These are phyloP conservation scores for Gobio gobio DNA, from an alignment of 2,113 vertebrate genomes.

Conservation along the genomic window DNA sequence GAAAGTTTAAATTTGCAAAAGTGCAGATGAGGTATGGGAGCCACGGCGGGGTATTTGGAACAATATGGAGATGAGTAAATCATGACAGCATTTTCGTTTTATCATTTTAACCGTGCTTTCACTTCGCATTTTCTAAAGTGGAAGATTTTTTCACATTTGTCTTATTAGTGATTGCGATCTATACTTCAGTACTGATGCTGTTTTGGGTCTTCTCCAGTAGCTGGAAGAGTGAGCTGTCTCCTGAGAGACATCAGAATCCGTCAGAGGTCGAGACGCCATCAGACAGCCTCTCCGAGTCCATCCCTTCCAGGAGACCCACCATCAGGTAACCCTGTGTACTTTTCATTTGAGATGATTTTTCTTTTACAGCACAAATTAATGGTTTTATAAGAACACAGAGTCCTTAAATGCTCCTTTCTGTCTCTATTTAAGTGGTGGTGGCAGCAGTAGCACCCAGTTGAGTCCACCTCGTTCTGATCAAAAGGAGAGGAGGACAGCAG, in stretches of 20 bases:
- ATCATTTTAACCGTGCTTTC: background rate
- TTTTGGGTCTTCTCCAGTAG: constrained; percentile 55
- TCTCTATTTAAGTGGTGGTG: constrained; percentile 61
- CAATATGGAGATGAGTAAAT: background rate
- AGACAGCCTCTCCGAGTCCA: constrained; percentile 81
- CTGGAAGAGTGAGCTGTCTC: constrained; percentile 76
- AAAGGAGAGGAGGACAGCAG: constrained; percentile 67
- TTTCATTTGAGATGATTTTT: background rate
- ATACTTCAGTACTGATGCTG: background rate
- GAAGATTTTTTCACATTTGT: background rate
- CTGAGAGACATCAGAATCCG: constrained; percentile 59
- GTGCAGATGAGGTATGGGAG: background rate
- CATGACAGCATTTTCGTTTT: background rate
- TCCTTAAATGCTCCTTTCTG: background rate
- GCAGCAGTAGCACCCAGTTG: constrained; percentile 76
- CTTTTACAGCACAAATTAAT: background rate
- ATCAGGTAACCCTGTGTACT: constrained; percentile 74
- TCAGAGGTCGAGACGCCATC: constrained; percentile 73
- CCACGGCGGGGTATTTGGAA: background rate
- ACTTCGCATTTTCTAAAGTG: background rate
- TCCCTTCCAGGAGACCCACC: constrained; percentile 79
- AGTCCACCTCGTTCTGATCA: constrained; percentile 78
- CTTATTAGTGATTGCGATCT: background rate
- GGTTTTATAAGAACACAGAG: background rate
- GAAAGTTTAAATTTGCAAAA: background rate